These are phyloP conservation scores for Oreochromis tanganicae DNA, from an alignment of 2,113 vertebrate species.

Conservation along the genomic window DNA sequence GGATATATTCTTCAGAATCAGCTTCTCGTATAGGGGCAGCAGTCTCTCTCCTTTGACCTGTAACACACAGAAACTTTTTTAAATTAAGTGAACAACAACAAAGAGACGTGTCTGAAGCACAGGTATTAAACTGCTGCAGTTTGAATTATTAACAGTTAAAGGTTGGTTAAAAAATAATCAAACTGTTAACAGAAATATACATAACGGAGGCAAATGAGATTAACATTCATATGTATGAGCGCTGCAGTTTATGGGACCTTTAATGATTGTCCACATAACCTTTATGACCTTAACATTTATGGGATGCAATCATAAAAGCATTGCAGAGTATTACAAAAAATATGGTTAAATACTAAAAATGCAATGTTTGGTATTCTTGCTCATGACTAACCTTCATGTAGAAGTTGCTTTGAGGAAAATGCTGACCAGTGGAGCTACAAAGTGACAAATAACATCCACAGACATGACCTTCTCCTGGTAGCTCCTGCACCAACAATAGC, in stretches of 20 bases:
- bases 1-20: conserved; percentile 66
- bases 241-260: not conserved
- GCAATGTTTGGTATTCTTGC: not conserved
- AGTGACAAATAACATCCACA: conserved; percentile 7
- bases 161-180: not conserved
- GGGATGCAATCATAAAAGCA: not conserved
- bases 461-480: not conserved
- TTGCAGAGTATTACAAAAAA: not conserved
- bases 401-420: conserved; percentile 76
- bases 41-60: not conserved
- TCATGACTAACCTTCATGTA: conserved; percentile 72
- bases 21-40: not conserved
- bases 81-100: not conserved
- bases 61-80: not conserved
- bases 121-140: conserved; percentile 48
- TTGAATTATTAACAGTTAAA: not conserved
- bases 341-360: not conserved
- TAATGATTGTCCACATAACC: not conserved
- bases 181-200: not conserved
- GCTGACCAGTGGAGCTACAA: conserved; percentile 75
- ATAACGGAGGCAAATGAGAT: not conserved
- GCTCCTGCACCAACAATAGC: conserved; percentile 60
- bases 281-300: not conserved
- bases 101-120: not conserved
- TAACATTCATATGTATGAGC: not conserved